These are phyloP conservation scores for Orgyia antiqua DNA, from an alignment of 2,888 invertebrate species.

Conservation along the genomic window DNA sequence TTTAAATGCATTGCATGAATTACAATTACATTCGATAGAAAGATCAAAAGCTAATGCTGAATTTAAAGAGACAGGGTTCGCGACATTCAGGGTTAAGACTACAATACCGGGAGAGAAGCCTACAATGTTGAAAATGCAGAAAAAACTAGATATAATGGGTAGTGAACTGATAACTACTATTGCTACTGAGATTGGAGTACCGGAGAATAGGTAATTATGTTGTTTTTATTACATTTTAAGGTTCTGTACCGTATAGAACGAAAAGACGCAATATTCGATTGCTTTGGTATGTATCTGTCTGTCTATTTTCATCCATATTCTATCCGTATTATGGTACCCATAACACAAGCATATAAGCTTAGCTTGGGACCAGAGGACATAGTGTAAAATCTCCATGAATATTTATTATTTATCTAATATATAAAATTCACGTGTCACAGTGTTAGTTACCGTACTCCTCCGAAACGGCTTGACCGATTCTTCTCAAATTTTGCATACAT, in stretches of 20 bases:
- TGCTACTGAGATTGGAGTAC: slow-evolving; percentile 61
- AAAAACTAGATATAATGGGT: slow-evolving; percentile 72
- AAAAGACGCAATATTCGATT: too few species aligned
- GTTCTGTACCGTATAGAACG: neutral
- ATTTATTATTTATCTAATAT: too few species aligned
- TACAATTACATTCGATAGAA: slow-evolving; percentile 84
- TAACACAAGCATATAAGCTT: too few species aligned
- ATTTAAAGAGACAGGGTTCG: slow-evolving; percentile 84
- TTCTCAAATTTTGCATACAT: too few species aligned
- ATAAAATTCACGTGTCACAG: too few species aligned
- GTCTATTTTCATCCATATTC: too few species aligned
- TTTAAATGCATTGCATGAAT: slow-evolving; percentile 75
- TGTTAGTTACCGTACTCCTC: too few species aligned
- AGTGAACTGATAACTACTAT: slow-evolving; percentile 75
- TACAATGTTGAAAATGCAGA: slow-evolving; percentile 71
- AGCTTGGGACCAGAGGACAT: too few species aligned
- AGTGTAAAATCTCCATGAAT: too few species aligned
- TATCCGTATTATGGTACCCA: too few species aligned
- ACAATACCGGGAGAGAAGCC: slow-evolving; percentile 74
- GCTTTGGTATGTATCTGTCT: too few species aligned
- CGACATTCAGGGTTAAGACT: slow-evolving; percentile 84
- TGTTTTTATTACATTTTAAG: neutral
- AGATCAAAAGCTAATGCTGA: slow-evolving; percentile 83
- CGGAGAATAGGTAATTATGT: slow-evolving; percentile 58
- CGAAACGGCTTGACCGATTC: too few species aligned